Conservation (phyloP, 2,888 invertebrate genomes). For the Oxyteleia sp. region DNA sequence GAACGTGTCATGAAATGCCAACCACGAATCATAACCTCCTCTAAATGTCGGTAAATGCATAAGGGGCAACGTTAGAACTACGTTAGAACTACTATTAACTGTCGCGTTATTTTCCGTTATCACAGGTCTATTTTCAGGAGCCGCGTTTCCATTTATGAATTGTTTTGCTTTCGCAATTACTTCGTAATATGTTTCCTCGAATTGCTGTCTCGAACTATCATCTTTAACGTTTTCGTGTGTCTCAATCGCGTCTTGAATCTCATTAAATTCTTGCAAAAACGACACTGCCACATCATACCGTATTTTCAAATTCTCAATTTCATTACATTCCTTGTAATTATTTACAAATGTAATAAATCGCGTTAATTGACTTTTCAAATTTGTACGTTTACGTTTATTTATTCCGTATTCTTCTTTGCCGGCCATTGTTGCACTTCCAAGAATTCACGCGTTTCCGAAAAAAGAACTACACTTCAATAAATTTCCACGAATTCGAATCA, state of each 20-base stretch:
- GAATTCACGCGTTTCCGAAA: background rate
- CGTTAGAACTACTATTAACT: background rate
- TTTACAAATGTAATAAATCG: slow-evolving; percentile 12
- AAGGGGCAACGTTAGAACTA: slow-evolving; percentile 4
- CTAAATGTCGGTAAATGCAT: slow-evolving; percentile 17
- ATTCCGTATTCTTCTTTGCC: background rate
- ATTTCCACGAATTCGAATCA: no score
- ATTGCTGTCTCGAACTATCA: slow-evolving; percentile 1
- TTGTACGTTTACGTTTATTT: slow-evolving; percentile 17
- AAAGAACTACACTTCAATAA: no score
- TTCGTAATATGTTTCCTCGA: slow-evolving; percentile 31
- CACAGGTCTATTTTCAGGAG: background rate
- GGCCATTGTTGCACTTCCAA: background rate
- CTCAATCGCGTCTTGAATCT: slow-evolving; percentile 10
- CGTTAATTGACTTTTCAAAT: slow-evolving; percentile 17
- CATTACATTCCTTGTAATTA: background rate
- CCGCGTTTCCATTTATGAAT: background rate
- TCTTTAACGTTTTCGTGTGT: slow-evolving; percentile 10
- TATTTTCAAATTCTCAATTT: slow-evolving; percentile 13
- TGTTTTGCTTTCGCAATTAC: background rate
- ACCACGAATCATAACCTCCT: slow-evolving; percentile 24
- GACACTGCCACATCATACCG: slow-evolving; percentile 4
- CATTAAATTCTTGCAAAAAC: slow-evolving; percentile 15
- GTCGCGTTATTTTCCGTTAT: slow-evolving; percentile 3
- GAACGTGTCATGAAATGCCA: slow-evolving; percentile 11